A percentile compares a stretch with the other conserved stretches of the same genome.
Conservation (phyloP, 2,113 vertebrate genomes). For the Barnardius zonarius region DNA sequence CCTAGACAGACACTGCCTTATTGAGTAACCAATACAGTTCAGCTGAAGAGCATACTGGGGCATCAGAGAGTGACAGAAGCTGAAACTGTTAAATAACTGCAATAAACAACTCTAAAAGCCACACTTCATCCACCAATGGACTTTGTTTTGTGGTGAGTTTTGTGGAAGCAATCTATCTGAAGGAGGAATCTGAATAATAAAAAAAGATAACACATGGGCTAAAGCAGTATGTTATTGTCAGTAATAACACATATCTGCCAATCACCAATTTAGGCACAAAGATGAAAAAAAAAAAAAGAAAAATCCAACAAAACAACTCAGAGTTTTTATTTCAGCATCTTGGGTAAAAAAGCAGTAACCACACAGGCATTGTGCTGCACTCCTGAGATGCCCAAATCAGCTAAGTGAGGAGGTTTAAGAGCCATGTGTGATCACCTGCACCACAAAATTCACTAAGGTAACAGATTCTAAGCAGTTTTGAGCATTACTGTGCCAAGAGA, state of each 20-base stretch:
- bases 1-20: neutral
- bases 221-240: neutral
- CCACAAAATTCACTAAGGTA: neutral
- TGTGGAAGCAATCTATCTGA: neutral
- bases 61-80: neutral
- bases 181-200: neutral
- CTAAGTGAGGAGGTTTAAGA: neutral
- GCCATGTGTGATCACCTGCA: neutral
- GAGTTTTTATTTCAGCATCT: neutral
- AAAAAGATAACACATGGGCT: neutral
- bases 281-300: neutral
- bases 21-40: neutral
- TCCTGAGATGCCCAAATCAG: neutral
- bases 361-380: neutral
- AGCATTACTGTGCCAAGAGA: neutral
- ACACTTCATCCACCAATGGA: neutral
- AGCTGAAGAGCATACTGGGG: neutral
- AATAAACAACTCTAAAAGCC: neutral
- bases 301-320: neutral
- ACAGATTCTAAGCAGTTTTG: neutral
- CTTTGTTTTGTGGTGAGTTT: neutral
- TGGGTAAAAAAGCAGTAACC: neutral
- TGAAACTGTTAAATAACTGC: neutral
- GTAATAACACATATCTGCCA: neutral
- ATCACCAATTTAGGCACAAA: neutral